phyloP scores from a whole-genome alignment of 2,797 vertebrate genomes.

The Coilia nasus region DNA sequence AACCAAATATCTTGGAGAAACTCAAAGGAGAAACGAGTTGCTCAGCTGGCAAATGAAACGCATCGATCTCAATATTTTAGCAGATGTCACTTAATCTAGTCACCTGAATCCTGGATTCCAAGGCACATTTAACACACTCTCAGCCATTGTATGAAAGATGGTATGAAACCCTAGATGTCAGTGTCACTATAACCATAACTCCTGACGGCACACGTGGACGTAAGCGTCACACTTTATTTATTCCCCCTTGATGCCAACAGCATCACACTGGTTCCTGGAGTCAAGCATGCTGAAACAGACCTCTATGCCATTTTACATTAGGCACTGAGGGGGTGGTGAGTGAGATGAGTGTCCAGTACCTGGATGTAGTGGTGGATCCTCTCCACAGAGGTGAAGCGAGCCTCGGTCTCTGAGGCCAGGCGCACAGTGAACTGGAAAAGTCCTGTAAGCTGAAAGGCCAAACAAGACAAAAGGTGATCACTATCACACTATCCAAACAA shows the following conservation, averaged over 20 bases:
- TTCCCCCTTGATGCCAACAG: not conserved
- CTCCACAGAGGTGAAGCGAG: conserved; percentile 91
- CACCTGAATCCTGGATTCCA: too few relatives aligned
- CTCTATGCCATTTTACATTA: not conserved
- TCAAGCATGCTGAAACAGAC: not conserved
- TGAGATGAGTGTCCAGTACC: conserved; percentile 65
- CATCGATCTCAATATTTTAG: too few relatives aligned
- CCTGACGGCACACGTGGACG: not conserved
- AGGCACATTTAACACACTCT: not conserved
- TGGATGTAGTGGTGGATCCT: conserved; percentile 91
- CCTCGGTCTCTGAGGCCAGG: conserved; percentile 91
- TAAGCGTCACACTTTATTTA: not conserved
- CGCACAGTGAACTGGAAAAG: conserved; percentile 94
- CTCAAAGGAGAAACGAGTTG: too few relatives aligned
- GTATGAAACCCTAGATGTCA: not conserved
- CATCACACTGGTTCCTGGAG: not conserved
- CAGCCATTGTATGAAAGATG: not conserved
- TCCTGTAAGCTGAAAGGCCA: conserved; percentile 80
- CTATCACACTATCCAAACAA: not conserved
- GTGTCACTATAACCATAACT: not conserved
- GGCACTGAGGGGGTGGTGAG: not conserved
- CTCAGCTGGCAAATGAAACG: too few relatives aligned
- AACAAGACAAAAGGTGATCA: not conserved
- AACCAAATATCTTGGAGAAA: too few relatives aligned
- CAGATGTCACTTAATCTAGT: too few relatives aligned